Percentiles rank a stretch among this genome's conserved stretches.
Evolutionary conservation across 2,888 invertebrate species (phyloP).

Genomic region (Phortica magna): DNA sequence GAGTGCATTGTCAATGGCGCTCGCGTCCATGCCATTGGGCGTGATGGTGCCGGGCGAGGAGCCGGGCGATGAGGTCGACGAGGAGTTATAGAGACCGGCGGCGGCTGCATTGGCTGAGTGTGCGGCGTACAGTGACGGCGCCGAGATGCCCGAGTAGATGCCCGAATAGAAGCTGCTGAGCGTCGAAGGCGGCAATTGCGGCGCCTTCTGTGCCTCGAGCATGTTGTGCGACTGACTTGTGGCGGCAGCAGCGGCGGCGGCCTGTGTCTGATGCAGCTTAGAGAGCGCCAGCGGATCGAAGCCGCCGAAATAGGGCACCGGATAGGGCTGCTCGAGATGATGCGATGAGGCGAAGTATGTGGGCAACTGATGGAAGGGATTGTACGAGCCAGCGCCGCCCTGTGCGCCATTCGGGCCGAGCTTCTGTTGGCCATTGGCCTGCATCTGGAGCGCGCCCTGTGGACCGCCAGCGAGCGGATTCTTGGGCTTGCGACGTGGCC

Average conservation of each 20-base stretch:
- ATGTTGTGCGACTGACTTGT: slow-evolving; percentile 73
- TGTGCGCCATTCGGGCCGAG: slow-evolving; percentile 60
- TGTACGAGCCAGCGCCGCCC: slow-evolving; percentile 81
- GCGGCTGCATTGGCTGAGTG: slow-evolving; percentile 75
- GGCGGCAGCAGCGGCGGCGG: slow-evolving; percentile 74
- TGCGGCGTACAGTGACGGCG: slow-evolving; percentile 77
- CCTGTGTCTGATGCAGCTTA: slow-evolving; percentile 76
- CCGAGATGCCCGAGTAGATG: slow-evolving; percentile 77
- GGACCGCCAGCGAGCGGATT: slow-evolving; percentile 80
- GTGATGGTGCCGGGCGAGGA: slow-evolving; percentile 77
- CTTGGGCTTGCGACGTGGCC: slow-evolving; percentile 91
- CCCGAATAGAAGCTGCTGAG: slow-evolving; percentile 78
- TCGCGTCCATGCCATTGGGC: slow-evolving; percentile 74
- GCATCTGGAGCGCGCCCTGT: slow-evolving; percentile 73
- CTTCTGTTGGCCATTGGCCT: slow-evolving; percentile 71
- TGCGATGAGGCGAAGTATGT: slow-evolving; percentile 88
- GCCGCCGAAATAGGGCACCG: slow-evolving; percentile 78
- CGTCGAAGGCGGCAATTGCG: slow-evolving; percentile 76
- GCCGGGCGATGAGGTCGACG: slow-evolving; percentile 77
- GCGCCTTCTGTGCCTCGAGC: slow-evolving; percentile 75
- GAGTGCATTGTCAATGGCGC: slow-evolving; percentile 74
- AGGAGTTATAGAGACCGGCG: slow-evolving; percentile 77
- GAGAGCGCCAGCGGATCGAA: slow-evolving; percentile 77
- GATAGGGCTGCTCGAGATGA: slow-evolving; percentile 82
- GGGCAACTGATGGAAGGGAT: slow-evolving; percentile 84